Evolutionary conservation across 2,797 vertebrate species (phyloP).

Genomic region (Pseudopleuronectes americanus): DNA sequence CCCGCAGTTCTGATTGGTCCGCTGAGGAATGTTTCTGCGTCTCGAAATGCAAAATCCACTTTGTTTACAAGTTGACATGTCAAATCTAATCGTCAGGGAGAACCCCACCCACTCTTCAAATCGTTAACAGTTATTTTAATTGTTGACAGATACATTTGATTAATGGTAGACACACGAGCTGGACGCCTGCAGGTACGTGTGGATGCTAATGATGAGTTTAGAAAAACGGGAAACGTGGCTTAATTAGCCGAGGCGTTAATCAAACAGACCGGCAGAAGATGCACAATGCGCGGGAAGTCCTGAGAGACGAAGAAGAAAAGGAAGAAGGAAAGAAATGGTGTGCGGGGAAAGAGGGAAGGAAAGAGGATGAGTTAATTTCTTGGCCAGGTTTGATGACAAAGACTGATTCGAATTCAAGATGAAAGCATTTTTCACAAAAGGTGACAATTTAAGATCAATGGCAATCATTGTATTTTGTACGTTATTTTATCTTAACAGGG

Average conservation of each 20-base stretch:
- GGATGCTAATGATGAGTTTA: slow-evolving; percentile 60
- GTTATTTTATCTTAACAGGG: neutral
- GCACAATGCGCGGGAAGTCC: neutral
- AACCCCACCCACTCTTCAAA: neutral
- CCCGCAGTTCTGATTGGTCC: slow-evolving; percentile 7
- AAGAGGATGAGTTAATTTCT: neutral
- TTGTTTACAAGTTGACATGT: neutral
- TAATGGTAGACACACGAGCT: slow-evolving; percentile 44
- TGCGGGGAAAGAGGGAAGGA: neutral
- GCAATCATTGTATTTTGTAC: neutral
- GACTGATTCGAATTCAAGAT: no score
- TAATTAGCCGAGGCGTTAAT: slow-evolving; percentile 61
- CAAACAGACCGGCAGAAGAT: slow-evolving; percentile 35
- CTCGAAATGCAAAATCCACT: neutral
- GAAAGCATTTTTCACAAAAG: no score
- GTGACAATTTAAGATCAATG: neutral
- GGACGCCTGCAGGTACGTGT: slow-evolving; percentile 68
- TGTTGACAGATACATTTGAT: slow-evolving; percentile 54
- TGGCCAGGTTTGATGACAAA: neutral
- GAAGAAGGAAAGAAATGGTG: neutral
- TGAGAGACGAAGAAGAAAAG: neutral
- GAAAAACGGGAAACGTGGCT: slow-evolving; percentile 17
- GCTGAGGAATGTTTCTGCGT: slow-evolving; percentile 6
- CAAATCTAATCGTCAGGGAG: no score
- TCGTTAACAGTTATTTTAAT: slow-evolving; percentile 48